Base-by-base conservation (phyloP, 2,888 invertebrate genomes). In the Synanthedon andrenaeformis region DNA sequence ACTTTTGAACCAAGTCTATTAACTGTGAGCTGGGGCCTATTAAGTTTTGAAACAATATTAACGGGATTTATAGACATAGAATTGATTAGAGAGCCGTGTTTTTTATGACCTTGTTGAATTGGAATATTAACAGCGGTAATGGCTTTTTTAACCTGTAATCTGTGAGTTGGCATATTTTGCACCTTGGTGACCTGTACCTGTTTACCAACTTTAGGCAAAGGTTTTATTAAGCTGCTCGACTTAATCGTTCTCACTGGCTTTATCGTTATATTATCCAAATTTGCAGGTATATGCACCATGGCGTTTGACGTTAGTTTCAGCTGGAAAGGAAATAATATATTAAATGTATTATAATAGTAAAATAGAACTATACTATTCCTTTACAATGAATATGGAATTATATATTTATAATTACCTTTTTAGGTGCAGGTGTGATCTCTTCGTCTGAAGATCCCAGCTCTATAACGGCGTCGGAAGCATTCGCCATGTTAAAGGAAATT, bases 391-490 rank as follows among this genome's bases (percentile, higher is more conserved):
- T 19, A 6, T 52, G 17, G 14, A 48, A 51, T 49, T 35, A 54
- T 8, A 49, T 52, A 41, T 41, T 49, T 51, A 55, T 63, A 1
- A n/a, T 13, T 41, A 87, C 87, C 74, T 77, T 83, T 64, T 84
- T 86, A 5, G 59, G 74, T 28, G 72, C 73, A 59, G 84, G 82
- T 62, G 75, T 72, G 11, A 72, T 59, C 54, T 87, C 87, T 58
- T 87, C 87, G 54, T 87, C 87, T 49, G 87, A 87, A 61, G 87
- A 87, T 51, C 76, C 85, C 62, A 86, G 70, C 67, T 85, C 85
- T 57, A 87, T 87, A 55, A 87, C 82, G 72, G 84, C 85, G 12
- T 49, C 74, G 61, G 84, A 83, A 10, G 8, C 74, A 62, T 69
- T 74, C 65, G 76, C 78, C 84, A 84, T 86, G 53, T 58, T 67